These are phyloP conservation scores for Solenopsis fugax DNA, from an alignment of 1,140 invertebrate species.

Conservation along the genomic window DNA sequence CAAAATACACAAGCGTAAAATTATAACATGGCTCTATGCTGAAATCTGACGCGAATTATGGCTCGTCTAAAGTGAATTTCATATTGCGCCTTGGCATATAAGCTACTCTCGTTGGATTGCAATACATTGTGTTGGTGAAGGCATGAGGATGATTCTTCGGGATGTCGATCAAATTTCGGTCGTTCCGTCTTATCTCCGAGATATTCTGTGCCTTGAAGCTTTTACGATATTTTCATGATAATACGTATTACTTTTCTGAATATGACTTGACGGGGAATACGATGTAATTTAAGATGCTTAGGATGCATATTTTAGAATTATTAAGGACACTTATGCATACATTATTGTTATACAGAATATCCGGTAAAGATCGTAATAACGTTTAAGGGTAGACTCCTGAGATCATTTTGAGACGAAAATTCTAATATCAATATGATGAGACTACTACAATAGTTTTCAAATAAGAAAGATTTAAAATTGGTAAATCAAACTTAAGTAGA, in stretches of 20 bases:
- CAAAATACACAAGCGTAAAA: background rate
- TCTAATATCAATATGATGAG: too few relatives aligned
- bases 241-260: conserved; percentile 9
- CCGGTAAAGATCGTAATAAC: too few relatives aligned
- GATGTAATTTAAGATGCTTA: conserved; percentile 17
- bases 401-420: too few relatives aligned
- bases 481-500: too few relatives aligned
- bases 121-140: background rate
- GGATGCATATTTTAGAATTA: background rate
- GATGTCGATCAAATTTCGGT: conserved; percentile 28
- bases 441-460: too few relatives aligned
- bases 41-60: conserved; percentile 20
- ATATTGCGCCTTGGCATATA: background rate
- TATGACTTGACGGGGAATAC: background rate
- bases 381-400: too few relatives aligned
- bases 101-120: background rate
- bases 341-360: background rate
- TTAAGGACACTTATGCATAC: background rate
- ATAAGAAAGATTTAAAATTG: too few relatives aligned
- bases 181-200: background rate
- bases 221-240: conserved; percentile 39
- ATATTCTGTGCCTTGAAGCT: background rate
- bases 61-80: conserved; percentile 15
- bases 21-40: background rate
- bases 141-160: conserved; percentile 11